A percentile compares a stretch with the other conserved stretches of the same genome.
Conservation (phyloP, 2,888 invertebrate species). For the Oithona nana region DNA sequence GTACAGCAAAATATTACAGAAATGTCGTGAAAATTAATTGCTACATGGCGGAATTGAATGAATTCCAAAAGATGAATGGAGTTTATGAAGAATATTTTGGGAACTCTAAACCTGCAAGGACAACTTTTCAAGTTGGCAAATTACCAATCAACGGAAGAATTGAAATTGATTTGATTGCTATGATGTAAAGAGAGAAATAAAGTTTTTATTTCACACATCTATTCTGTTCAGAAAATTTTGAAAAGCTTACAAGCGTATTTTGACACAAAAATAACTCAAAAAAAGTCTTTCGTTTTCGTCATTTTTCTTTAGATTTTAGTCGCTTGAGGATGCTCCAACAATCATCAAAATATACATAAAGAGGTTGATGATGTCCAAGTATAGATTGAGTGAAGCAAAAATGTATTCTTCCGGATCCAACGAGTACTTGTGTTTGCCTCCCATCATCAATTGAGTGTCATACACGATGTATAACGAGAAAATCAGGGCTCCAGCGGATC, state of each 20-base stretch:
- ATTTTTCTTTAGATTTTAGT: background rate
- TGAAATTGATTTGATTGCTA: background rate
- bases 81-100: background rate
- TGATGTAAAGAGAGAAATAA: too few relatives aligned
- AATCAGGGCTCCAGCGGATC: constrained; percentile 53
- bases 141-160: background rate
- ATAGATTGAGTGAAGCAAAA: constrained; percentile 61
- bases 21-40: background rate
- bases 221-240: too few relatives aligned
- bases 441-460: constrained; percentile 48
- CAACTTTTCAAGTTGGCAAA: background rate
- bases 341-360: constrained; percentile 60
- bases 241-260: too few relatives aligned
- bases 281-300: background rate
- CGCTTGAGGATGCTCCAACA: constrained; percentile 38
- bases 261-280: too few relatives aligned
- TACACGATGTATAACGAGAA: constrained; percentile 64
- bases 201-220: too few relatives aligned
- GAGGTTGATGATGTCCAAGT: constrained; percentile 67
- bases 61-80: background rate
- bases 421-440: constrained; percentile 21
- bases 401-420: constrained; percentile 73
- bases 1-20: background rate
- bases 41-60: background rate
- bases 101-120: background rate